phyloP scores from a whole-genome alignment of 2,113 vertebrate genomes.

The Nothobranchius furzeri region DNA sequence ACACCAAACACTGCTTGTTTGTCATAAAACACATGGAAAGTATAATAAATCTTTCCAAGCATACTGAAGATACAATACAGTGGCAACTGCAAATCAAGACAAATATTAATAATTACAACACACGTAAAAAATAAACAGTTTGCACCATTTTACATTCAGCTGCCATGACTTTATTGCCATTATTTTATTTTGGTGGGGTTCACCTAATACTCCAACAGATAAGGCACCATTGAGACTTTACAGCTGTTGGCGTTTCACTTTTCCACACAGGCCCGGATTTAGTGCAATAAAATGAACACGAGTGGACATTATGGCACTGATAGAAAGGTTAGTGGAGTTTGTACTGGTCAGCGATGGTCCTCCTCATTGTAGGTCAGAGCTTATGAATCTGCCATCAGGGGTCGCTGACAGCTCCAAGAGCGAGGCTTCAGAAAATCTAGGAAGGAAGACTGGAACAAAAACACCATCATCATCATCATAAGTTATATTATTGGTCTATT shows the following conservation, averaged over 20 bases:
- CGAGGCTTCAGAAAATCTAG: slow-evolving; percentile 88
- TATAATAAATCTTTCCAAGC: slow-evolving; percentile 19
- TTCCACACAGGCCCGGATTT: slow-evolving; percentile 13
- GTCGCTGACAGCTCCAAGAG: slow-evolving; percentile 87
- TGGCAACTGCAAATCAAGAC: slow-evolving; percentile 1
- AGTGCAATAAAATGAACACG: slow-evolving; percentile 50
- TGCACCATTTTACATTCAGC: slow-evolving; percentile 39
- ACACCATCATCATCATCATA: not conserved
- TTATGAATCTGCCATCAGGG: slow-evolving; percentile 2
- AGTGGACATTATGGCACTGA: slow-evolving; percentile 17
- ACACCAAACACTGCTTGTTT: not conserved
- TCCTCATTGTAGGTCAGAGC: slow-evolving; percentile 23
- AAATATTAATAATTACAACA: slow-evolving; percentile 41
- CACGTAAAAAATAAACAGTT: slow-evolving; percentile 4
- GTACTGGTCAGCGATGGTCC: slow-evolving; percentile 11
- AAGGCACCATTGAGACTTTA: slow-evolving; percentile 56
- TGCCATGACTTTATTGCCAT: slow-evolving; percentile 33
- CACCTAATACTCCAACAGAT: slow-evolving; percentile 36
- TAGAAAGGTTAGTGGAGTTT: slow-evolving; percentile 22
- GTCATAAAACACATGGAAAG: not conserved
- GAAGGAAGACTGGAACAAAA: slow-evolving; percentile 81
- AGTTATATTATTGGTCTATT: not conserved
- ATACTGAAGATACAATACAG: not conserved
- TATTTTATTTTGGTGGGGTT: slow-evolving; percentile 2
- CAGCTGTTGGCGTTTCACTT: slow-evolving; percentile 27